These are phyloP conservation scores for Hydrolagus colliei DNA, from an alignment of 2,797 vertebrate species.

Conservation along the genomic window DNA sequence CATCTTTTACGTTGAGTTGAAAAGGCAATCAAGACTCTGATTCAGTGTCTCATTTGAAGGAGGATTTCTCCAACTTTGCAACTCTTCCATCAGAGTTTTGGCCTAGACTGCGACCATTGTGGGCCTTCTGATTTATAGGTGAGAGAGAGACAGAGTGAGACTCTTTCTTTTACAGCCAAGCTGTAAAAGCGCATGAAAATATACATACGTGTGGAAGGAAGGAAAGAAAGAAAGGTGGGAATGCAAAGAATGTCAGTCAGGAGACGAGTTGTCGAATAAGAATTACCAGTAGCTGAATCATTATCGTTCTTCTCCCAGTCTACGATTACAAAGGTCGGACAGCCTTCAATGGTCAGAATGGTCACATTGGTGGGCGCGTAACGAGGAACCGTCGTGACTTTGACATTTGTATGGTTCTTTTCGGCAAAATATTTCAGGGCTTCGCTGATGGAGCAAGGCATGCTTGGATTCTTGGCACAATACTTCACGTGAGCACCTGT, in stretches of 20 bases:
- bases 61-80: too few relatives aligned
- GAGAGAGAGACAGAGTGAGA: neutral
- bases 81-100: too few relatives aligned
- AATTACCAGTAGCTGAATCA: constrained; percentile 78
- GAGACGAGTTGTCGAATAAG: neutral
- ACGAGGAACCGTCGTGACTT: constrained; percentile 69
- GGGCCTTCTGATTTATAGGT: too few relatives aligned
- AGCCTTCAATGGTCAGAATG: constrained; percentile 90
- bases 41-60: too few relatives aligned
- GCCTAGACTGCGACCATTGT: too few relatives aligned
- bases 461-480: constrained; percentile 72
- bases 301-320: constrained; percentile 87
- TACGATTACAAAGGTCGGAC: constrained; percentile 84
- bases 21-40: too few relatives aligned
- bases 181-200: too few relatives aligned
- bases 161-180: neutral
- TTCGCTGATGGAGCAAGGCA: constrained; percentile 89
- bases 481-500: constrained; percentile 84
- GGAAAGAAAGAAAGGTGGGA: neutral
- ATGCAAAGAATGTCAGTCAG: constrained; percentile 19
- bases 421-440: constrained; percentile 77
- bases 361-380: constrained; percentile 84
- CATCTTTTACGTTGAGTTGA: too few relatives aligned
- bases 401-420: constrained; percentile 64
- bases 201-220: neutral